Conservation (phyloP, 1,140 invertebrate species). For the Procambarus clarkii region DNA sequence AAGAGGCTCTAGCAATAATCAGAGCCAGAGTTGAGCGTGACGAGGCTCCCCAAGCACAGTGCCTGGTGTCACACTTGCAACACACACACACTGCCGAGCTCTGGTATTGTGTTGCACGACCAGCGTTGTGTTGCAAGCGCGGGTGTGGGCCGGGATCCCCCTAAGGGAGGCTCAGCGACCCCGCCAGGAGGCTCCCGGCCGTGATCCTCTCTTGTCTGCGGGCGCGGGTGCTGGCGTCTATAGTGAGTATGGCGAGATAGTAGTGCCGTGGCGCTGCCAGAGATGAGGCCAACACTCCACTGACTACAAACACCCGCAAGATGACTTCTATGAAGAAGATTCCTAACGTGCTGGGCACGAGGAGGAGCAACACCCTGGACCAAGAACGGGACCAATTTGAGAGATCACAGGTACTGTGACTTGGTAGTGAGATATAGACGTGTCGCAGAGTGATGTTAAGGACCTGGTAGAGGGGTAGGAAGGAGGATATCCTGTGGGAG, state of each 20-base stretch:
- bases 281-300: background rate
- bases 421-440: background rate
- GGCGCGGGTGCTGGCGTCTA: background rate
- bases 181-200: no score
- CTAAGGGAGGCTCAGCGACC: no score
- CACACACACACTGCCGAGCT: no score
- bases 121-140: no score
- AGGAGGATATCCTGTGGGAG: slow-evolving; percentile 26
- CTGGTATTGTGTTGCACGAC: no score
- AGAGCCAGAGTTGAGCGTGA: no score
- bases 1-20: no score
- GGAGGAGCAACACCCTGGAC: slow-evolving; percentile 46
- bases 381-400: slow-evolving; percentile 58
- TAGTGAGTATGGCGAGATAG: slow-evolving; percentile 24
- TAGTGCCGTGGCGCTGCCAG: slow-evolving; percentile 28
- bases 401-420: slow-evolving; percentile 40
- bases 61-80: no score
- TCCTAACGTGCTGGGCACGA: slow-evolving; percentile 45
- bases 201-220: background rate
- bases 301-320: background rate
- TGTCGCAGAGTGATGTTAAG: background rate
- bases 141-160: no score
- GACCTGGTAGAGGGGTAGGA: background rate
- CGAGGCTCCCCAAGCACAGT: no score
- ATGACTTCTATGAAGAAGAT: slow-evolving; percentile 59